phyloP scores from a whole-genome alignment of 2,888 invertebrate genomes.

The Drosophila leonis region DNA sequence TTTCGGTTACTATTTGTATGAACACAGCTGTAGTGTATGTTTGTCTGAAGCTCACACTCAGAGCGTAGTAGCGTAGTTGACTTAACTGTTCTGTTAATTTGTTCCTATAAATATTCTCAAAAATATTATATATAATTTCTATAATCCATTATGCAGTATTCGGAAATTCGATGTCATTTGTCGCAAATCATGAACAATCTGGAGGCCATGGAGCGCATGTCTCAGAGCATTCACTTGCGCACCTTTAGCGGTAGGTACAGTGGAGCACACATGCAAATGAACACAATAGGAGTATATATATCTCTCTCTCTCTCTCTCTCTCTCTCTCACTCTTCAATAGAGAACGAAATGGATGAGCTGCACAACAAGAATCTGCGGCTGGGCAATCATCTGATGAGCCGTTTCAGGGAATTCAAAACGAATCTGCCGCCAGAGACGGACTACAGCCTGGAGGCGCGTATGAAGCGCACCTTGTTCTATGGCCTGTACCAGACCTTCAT shows the following conservation, averaged over 20 bases:
- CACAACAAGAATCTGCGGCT: slow-evolving; percentile 83
- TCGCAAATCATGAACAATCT: slow-evolving; percentile 82
- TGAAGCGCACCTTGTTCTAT: slow-evolving; percentile 84
- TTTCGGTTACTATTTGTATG: no score
- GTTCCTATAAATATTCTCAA: no score
- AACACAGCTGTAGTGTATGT: no score
- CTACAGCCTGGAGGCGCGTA: slow-evolving; percentile 84
- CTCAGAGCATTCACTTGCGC: slow-evolving; percentile 83
- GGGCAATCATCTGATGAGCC: slow-evolving; percentile 83
- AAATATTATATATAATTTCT: no score
- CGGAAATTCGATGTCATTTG: slow-evolving; percentile 82
- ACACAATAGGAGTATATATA: no score
- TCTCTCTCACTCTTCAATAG: no score
- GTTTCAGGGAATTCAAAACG: slow-evolving; percentile 83
- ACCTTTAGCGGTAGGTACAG: slow-evolving; percentile 81
- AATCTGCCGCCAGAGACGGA: slow-evolving; percentile 81
- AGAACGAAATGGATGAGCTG: slow-evolving; percentile 84
- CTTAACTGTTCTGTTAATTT: no score
- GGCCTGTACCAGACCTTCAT: slow-evolving; percentile 84
- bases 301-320: no score
- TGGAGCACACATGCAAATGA: not conserved
- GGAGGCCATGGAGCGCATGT: slow-evolving; percentile 84
- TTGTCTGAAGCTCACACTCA: no score
- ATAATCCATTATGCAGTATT: slow-evolving; percentile 22
- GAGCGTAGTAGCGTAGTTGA: no score